Base-by-base conservation (phyloP, 2,888 invertebrate genomes). In the Phytoseiulus persimilis region DNA sequence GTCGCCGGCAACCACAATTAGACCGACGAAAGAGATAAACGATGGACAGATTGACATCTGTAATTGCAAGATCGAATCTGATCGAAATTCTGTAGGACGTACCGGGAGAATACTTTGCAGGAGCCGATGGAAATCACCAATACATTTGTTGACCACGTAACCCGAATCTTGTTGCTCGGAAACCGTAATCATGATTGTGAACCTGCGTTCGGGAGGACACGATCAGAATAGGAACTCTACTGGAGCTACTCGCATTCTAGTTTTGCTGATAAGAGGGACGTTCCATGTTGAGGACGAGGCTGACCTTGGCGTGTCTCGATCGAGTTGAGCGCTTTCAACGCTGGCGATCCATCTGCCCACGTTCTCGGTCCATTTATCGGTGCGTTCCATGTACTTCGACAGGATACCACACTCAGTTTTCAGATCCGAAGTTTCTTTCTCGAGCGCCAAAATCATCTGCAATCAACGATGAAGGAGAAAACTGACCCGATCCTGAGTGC, bases 291-390 rank as follows among this genome's bases (percentile, higher is more conserved):
- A n/a, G n/a, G n/a, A n/a, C 46, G 46, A 6, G 23, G 84, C 87
- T 33, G 11, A 87, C 87, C 87, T 87, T n/a, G 87, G 87, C 32
- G 33, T 87, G 33, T 87, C 87, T 32, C 32, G 32, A 45, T 45
- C 90, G 94, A 96, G 95, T 94, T 96, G 96, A 11, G 96, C 96
- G 92, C 95, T 95, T 92, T 96, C 96, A 33, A 97, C 95, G 83
- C 95, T 95, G 9, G 96, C 96, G 90, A 95, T 94, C 97, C 97
- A 97, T 91, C 95, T 94, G 32, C 97, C 97, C 91, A 97, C 93
- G 92, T 97, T 96, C 91, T 96, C 96, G 0, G 96, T 96, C 97
- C 97, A 97, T 89, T 95, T 95, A 93, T 97, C 96, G 0, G 97
- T 97, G 83, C 97, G 94, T 31, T 95, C 94, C 90, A 97, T 94